These are phyloP conservation scores for Acridotheres tristis DNA, from an alignment of 2,797 vertebrate species.

Conservation along the genomic window DNA sequence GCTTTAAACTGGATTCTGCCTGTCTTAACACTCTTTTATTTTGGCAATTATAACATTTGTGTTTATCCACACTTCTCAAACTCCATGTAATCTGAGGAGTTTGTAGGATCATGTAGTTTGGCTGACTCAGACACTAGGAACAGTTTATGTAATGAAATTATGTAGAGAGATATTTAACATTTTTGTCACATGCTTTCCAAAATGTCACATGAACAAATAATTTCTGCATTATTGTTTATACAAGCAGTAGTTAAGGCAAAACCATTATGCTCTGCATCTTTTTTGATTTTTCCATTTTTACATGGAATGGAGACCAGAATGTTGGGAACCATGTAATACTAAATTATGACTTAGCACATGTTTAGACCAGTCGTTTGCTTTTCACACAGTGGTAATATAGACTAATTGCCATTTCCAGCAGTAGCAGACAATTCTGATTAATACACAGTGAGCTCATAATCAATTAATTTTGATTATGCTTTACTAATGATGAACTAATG, in stretches of 20 bases:
- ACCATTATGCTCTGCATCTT: neutral
- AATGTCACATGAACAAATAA: slow-evolving; percentile 15
- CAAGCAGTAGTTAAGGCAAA: neutral
- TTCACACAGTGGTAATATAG: neutral
- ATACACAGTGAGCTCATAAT: neutral
- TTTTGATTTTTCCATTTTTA: neutral
- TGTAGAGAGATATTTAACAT: neutral
- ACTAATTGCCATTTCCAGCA: neutral
- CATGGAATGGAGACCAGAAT: neutral
- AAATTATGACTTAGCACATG: neutral
- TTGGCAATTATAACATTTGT: slow-evolving; percentile 59
- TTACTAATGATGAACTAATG: neutral
- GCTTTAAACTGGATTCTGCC: slow-evolving; percentile 27
- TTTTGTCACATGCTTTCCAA: slow-evolving; percentile 15
- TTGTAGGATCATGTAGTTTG: neutral
- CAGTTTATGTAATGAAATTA: neutral
- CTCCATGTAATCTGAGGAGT: slow-evolving; percentile 23
- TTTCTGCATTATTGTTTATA: neutral
- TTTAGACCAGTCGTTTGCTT: neutral
- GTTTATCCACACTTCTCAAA: slow-evolving; percentile 41
- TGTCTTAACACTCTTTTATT: slow-evolving; percentile 41
- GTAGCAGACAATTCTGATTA: neutral
- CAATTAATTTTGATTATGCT: neutral
- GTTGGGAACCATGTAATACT: accelerated
- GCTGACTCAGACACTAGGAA: slow-evolving; percentile 10